These are phyloP conservation scores for Channa argus DNA, from an alignment of 2,113 vertebrate genomes.

Conservation along the genomic window DNA sequence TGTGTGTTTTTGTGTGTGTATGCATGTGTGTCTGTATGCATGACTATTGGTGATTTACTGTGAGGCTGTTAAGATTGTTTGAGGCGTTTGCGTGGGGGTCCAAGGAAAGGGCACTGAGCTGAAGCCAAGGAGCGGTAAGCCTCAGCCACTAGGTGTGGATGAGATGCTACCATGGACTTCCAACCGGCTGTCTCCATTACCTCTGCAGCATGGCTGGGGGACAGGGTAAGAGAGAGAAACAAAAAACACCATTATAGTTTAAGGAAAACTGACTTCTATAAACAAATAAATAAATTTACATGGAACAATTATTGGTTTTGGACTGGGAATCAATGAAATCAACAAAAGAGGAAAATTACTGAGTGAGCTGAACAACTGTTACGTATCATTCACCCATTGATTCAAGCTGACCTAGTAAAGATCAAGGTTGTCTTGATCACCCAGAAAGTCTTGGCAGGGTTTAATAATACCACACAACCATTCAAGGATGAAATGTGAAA, in stretches of 20 bases:
- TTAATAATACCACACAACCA: slow-evolving; percentile 27
- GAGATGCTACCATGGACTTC: slow-evolving; percentile 98
- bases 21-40: slow-evolving; percentile 14
- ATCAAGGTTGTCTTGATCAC: slow-evolving; percentile 59
- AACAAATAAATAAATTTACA: too few relatives aligned
- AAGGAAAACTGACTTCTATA: not conserved
- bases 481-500: slow-evolving; percentile 30
- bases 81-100: slow-evolving; percentile 96
- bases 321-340: too few relatives aligned
- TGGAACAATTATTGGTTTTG: not conserved
- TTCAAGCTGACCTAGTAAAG: slow-evolving; percentile 10
- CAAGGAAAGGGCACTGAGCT: slow-evolving; percentile 97
- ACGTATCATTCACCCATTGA: slow-evolving; percentile 35
- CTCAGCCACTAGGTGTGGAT: slow-evolving; percentile 97
- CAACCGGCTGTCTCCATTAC: slow-evolving; percentile 98
- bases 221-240: not conserved
- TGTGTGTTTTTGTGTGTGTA: slow-evolving; percentile 32
- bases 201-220: slow-evolving; percentile 83
- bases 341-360: not conserved
- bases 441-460: slow-evolving; percentile 18
- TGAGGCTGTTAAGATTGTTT: slow-evolving; percentile 92
- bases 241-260: not conserved
- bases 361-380: slow-evolving; percentile 5
- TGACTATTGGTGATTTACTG: not conserved
- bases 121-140: slow-evolving; percentile 97